These are phyloP conservation scores for Agonopterix alstromeriana DNA, from an alignment of 2,888 invertebrate genomes.

Conservation along the genomic window DNA sequence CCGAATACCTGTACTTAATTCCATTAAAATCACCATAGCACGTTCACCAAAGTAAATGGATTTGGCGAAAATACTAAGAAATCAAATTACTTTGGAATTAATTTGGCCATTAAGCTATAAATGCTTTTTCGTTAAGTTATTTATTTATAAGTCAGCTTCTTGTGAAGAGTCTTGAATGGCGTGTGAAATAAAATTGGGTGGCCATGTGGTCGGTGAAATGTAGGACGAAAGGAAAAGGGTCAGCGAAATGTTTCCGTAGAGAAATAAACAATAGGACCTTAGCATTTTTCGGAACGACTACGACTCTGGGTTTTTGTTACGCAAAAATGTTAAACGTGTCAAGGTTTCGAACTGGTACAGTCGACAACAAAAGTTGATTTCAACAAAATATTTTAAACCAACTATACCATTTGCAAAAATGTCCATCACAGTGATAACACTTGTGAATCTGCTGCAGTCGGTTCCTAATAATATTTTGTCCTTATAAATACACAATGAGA, in stretches of 20 bases:
- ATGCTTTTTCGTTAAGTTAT: constrained; percentile 41
- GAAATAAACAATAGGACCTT: background rate
- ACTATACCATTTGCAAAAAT: no score
- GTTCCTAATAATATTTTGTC: no score
- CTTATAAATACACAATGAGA: no score
- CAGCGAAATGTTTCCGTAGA: background rate
- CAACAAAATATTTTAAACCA: no score
- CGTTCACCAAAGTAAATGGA: constrained; percentile 13
- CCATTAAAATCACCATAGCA: constrained; percentile 9
- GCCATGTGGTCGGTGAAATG: constrained; percentile 10
- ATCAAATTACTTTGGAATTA: constrained; percentile 26
- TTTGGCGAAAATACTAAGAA: constrained; percentile 15
- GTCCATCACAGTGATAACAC: no score
- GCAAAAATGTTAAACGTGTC: no score
- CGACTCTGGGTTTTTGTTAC: no score
- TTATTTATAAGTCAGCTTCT: constrained; percentile 48
- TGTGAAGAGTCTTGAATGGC: constrained; percentile 6
- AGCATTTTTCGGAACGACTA: no score
- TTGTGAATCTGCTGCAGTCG: no score
- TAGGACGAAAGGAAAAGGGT: background rate
- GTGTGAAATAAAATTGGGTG: constrained; percentile 28
- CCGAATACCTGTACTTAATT: constrained; percentile 7
- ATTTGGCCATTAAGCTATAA: constrained; percentile 22
- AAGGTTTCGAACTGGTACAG: no score
- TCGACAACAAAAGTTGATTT: no score